phyloP scores from a whole-genome alignment of 2,888 invertebrate genomes.

The Nipponacmea schrenckii region DNA sequence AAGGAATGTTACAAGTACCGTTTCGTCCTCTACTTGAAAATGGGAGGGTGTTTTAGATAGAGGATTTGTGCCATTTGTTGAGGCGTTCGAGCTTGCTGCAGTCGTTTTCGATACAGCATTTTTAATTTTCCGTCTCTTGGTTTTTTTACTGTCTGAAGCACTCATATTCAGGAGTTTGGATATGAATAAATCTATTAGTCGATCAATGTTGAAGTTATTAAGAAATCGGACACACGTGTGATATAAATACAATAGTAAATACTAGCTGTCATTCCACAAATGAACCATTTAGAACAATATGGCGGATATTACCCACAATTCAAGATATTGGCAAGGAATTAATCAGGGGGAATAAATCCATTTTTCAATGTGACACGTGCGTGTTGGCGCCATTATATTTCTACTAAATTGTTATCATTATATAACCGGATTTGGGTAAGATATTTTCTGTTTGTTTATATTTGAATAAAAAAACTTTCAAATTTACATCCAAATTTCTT shows the following conservation, averaged over 20 bases:
- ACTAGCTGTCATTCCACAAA: constrained; percentile 16
- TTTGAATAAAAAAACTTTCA: too few relatives aligned
- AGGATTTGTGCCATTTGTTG: neutral
- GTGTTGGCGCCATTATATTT: neutral
- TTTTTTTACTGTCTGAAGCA: constrained; percentile 51
- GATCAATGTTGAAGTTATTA: constrained; percentile 12
- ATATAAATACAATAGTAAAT: constrained; percentile 12
- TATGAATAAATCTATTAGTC: constrained; percentile 8
- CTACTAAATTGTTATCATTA: too few relatives aligned
- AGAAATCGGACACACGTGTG: constrained; percentile 9
- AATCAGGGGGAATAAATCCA: constrained; percentile 9
- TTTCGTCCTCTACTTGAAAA: constrained; percentile 7
- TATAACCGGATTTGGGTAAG: too few relatives aligned
- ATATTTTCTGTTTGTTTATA: too few relatives aligned
- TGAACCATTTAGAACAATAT: constrained; percentile 43
- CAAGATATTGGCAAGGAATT: constrained; percentile 27
- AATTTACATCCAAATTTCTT: too few relatives aligned
- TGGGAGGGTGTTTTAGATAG: constrained; percentile 20
- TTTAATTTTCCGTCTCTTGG: constrained; percentile 54
- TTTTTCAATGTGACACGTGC: neutral
- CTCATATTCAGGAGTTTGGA: constrained; percentile 40
- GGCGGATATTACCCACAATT: constrained; percentile 52
- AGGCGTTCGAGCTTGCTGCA: constrained; percentile 31
- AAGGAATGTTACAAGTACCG: too few relatives aligned
- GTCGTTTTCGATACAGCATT: constrained; percentile 46